These are phyloP conservation scores for Hippocampus barbouri DNA, from an alignment of 2,113 vertebrate genomes.

Conservation along the genomic window DNA sequence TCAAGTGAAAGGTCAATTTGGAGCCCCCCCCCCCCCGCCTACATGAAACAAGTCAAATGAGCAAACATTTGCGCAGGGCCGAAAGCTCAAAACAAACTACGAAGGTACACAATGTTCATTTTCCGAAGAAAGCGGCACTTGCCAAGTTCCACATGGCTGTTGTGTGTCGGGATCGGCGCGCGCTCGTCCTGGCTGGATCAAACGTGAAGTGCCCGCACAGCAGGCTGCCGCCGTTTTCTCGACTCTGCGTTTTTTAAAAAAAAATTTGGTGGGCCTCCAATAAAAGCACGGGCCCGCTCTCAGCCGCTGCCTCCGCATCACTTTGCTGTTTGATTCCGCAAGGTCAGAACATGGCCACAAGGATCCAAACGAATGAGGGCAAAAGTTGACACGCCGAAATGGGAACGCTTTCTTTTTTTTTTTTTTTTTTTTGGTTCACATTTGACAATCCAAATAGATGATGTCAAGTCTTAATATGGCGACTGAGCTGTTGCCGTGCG, in stretches of 20 bases:
- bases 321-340: conserved; percentile 22
- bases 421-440: no score
- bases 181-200: conserved; percentile 46
- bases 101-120: conserved; percentile 29
- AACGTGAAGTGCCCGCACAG: conserved; percentile 50
- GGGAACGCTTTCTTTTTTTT: background rate
- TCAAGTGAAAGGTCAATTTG: background rate
- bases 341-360: conserved; percentile 29
- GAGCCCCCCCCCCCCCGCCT: background rate
- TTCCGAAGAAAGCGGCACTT: conserved; percentile 35
- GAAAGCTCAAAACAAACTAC: conserved; percentile 11
- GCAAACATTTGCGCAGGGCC: background rate
- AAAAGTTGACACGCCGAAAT: conserved; percentile 11
- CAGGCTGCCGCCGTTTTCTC: conserved; percentile 38
- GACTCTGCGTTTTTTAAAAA: background rate
- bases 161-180: conserved; percentile 42
- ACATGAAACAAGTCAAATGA: background rate
- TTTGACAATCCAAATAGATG: background rate
- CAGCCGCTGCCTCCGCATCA: conserved; percentile 34
- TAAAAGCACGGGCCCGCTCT: conserved; percentile 51
- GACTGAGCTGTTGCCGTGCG: conserved; percentile 9
- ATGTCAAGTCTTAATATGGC: conserved; percentile 25
- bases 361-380: conserved; percentile 6
- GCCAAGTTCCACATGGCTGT: conserved; percentile 48
- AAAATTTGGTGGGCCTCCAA: conserved; percentile 51